phyloP scores from a whole-genome alignment of 2,797 vertebrate species.

The Protonibea diacanthus region DNA sequence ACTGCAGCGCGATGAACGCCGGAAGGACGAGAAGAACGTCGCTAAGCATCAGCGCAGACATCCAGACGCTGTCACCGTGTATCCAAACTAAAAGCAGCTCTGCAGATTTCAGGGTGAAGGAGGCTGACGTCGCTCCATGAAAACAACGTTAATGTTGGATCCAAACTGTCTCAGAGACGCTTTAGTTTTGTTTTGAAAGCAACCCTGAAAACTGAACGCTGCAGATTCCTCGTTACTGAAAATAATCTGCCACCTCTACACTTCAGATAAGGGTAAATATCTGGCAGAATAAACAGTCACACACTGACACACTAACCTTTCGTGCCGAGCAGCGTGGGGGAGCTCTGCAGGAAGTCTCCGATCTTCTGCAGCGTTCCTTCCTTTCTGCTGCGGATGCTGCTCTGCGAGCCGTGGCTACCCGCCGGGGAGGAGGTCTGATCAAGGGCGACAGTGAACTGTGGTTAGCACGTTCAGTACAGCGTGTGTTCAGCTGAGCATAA shows the following conservation, averaged over 20 bases:
- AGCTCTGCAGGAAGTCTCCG: slow-evolving; percentile 86
- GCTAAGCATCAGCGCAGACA: no score
- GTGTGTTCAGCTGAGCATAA: neutral
- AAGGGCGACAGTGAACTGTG: neutral
- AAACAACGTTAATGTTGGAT: no score
- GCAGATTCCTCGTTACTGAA: no score
- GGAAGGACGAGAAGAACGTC: neutral
- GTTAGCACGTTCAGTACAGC: slow-evolving; percentile 11
- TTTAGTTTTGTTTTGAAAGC: no score
- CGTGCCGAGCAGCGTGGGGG: slow-evolving; percentile 82
- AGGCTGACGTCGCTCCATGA: no score
- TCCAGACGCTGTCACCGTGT: no score
- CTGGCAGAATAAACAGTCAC: rapidly evolving
- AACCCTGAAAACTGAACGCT: no score
- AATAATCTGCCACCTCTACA: neutral
- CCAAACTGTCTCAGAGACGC: no score
- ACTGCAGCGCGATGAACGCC: no score
- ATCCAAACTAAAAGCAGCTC: no score
- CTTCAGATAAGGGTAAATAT: neutral
- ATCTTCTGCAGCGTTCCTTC: slow-evolving; percentile 86
- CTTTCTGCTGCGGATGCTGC: slow-evolving; percentile 73
- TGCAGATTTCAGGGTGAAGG: no score
- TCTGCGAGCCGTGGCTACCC: slow-evolving; percentile 62
- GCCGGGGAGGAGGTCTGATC: slow-evolving; percentile 49
- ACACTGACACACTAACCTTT: slow-evolving; percentile 77